These are phyloP conservation scores for Varroa destructor DNA, from an alignment of 1,140 invertebrate species.

Conservation along the genomic window DNA sequence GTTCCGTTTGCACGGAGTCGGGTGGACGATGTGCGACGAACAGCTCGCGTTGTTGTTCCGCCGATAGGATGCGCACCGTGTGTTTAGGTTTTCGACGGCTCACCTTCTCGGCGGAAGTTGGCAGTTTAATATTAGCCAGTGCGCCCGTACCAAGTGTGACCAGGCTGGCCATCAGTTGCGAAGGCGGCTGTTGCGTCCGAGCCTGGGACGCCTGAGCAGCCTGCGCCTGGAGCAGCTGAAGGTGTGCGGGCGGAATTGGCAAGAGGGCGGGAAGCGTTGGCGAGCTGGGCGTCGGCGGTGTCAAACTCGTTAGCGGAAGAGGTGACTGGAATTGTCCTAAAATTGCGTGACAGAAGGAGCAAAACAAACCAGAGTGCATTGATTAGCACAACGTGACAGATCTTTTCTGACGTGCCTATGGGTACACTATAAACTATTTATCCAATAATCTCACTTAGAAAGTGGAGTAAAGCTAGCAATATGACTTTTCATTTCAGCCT, in stretches of 20 bases:
- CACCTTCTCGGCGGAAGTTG: conserved; percentile 5
- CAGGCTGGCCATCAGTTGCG: too few relatives aligned
- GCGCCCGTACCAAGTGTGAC: too few relatives aligned
- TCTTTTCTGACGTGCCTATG: neutral
- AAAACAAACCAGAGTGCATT: neutral
- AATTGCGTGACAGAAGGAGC: too few relatives aligned
- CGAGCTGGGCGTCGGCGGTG: conserved; percentile 11
- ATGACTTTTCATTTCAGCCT: too few relatives aligned
- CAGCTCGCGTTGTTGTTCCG: conserved; percentile 33
- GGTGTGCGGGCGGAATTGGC: neutral
- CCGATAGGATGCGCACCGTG: conserved; percentile 35
- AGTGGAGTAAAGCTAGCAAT: too few relatives aligned
- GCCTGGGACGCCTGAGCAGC: conserved; percentile 5
- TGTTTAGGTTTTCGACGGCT: conserved; percentile 34
- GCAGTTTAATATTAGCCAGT: neutral
- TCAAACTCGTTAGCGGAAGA: neutral
- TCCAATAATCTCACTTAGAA: too few relatives aligned
- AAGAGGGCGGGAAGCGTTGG: neutral
- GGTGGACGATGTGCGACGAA: conserved; percentile 30
- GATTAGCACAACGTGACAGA: neutral
- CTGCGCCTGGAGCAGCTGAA: conserved; percentile 22
- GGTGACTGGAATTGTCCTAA: conserved; percentile 26
- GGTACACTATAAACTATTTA: too few relatives aligned
- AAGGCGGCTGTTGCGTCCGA: neutral
- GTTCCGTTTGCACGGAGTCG: conserved; percentile 36